Evolutionary conservation across 2,888 invertebrate genomes (phyloP).

Genomic region (Amitus sp.): DNA sequence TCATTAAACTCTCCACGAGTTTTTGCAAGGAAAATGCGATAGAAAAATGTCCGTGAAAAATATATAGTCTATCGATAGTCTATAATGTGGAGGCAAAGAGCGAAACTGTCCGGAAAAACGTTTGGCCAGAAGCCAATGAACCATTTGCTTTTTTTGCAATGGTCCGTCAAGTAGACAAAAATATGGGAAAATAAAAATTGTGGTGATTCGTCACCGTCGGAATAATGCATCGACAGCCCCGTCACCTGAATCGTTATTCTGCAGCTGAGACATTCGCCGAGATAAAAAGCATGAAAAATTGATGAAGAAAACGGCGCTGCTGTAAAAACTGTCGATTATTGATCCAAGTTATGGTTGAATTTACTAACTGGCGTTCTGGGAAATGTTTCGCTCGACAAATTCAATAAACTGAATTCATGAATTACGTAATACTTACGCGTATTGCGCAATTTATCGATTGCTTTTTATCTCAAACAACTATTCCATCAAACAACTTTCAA

Average conservation of each 20-base stretch:
- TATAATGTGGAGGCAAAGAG: slow-evolving; percentile 36
- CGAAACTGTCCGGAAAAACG: slow-evolving; percentile 46
- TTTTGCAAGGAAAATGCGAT: slow-evolving; percentile 38
- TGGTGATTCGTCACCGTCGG: background rate
- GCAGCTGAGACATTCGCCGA: background rate
- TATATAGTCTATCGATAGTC: slow-evolving; percentile 40
- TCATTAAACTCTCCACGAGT: slow-evolving; percentile 41
- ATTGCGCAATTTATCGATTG: too few relatives aligned
- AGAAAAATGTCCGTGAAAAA: slow-evolving; percentile 40
- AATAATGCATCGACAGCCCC: background rate
- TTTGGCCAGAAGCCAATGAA: slow-evolving; percentile 51
- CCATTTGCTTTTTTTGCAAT: slow-evolving; percentile 41
- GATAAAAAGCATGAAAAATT: too few relatives aligned
- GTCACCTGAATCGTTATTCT: background rate
- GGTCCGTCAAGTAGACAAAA: slow-evolving; percentile 26
- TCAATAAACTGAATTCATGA: too few relatives aligned
- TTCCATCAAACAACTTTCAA: too few relatives aligned
- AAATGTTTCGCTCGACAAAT: too few relatives aligned
- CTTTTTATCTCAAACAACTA: too few relatives aligned
- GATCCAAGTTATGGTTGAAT: too few relatives aligned
- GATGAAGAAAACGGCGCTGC: background rate
- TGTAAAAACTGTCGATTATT: too few relatives aligned
- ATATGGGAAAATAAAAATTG: background rate
- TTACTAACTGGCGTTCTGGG: too few relatives aligned
- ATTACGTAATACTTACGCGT: too few relatives aligned